Evolutionary conservation across 2,113 vertebrate species (phyloP), one percentile per base, ranked within the genome.

Genomic region (Corvus cornix): DNA sequence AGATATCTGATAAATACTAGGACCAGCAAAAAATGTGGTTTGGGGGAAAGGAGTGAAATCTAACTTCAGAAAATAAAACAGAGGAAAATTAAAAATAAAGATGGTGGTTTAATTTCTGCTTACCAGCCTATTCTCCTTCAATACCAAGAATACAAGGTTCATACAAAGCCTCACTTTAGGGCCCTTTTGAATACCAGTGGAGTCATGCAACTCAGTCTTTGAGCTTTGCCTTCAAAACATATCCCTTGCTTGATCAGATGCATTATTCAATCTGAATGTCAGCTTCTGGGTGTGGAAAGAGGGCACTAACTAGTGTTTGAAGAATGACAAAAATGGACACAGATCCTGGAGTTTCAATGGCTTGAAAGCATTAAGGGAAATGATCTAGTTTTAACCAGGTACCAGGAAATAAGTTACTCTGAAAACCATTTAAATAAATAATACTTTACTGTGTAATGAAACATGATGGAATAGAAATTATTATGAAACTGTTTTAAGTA

Each of bases 351-450:
- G 49, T 74, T 92, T 80, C 87, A 67, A 26, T 52, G 82, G 43
- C 39, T 74, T 2, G 0, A 93, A 95, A 83, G n/a, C 53, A 56
- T 63, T 83, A 62, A 66, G 16, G 30, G 48, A 82, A 93, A 89
- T 31, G 0, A 87, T 51, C 46, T 80, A 62, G 41, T 48, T 87
- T 89, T 90, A 91, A 82, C 19, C 60, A 74, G 67, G 66, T 82
- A 69, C 39, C 4, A 5, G 59, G 81, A 94, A 94, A 87, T 75
- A 92, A 73, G 73, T 79, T 84, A 23, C 78, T 93, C 52, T 2
- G 7, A 64, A 85, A 93, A 46, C 39, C 46, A 74, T 74, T 89
- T 82, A 85, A 90, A 91, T 83, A 91, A 93, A 70, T 87, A 91
- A 56, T 77, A 81, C 39, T 90, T 93, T 46, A 70, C 59, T 37